Percentiles rank a stretch among this genome's conserved stretches.
These are phyloP conservation scores for Donacobius atricapilla DNA, from an alignment of 2,113 vertebrate genomes.

Conservation along the genomic window DNA sequence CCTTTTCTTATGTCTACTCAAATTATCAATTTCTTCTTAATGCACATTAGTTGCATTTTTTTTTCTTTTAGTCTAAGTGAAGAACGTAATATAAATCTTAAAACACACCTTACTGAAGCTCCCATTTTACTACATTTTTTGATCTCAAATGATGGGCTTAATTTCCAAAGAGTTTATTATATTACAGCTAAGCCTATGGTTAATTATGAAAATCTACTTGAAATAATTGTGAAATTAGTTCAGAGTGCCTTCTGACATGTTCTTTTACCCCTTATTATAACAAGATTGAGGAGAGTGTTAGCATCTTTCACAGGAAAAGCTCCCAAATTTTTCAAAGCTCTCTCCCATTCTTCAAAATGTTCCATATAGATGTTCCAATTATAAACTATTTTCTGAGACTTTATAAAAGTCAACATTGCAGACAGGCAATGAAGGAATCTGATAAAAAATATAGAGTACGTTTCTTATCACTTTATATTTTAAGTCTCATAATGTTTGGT, in stretches of 20 bases:
- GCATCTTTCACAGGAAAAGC: not conserved
- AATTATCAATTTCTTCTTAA: not conserved
- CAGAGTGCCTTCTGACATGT: not conserved
- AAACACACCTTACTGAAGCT: not conserved
- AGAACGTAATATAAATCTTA: not conserved
- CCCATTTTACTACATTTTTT: not conserved
- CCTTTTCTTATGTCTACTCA: not conserved
- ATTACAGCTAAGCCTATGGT: not conserved
- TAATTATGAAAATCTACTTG: not conserved
- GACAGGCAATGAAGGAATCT: accelerated
- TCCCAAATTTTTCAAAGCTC: not conserved
- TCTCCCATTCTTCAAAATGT: not conserved
- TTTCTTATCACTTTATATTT: not conserved
- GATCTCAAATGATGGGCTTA: not conserved
- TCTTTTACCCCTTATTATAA: not conserved
- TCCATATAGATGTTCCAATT: too few relatives aligned
- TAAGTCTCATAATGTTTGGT: accelerated
- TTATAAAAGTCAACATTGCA: not conserved
- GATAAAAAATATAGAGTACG: not conserved
- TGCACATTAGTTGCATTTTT: not conserved
- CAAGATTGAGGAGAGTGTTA: not conserved
- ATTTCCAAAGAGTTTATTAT: not conserved
- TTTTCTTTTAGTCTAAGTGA: not conserved
- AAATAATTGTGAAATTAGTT: not conserved
- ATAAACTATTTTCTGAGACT: not conserved